Evolutionary conservation across 2,888 invertebrate species (phyloP).

Genomic region (Drosophila pseudotalamancana): DNA sequence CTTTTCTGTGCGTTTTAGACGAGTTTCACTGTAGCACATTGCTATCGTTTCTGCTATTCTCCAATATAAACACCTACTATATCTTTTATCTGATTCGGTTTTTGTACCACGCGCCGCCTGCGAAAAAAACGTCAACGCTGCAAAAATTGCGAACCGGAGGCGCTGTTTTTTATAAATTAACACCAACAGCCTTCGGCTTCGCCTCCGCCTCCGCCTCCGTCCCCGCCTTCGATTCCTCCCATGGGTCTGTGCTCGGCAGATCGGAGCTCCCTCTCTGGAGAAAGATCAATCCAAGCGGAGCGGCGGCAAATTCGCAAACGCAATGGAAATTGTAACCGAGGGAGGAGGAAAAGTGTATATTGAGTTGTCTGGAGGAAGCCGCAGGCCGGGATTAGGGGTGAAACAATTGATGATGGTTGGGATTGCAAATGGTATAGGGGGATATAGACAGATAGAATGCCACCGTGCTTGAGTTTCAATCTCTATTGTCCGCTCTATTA

Average conservation of each 20-base stretch:
- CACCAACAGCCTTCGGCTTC: constrained; percentile 30
- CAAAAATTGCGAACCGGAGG: constrained; percentile 47
- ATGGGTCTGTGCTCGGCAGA: too few relatives aligned
- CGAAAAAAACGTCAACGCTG: constrained; percentile 71
- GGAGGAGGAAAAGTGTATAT: constrained; percentile 43
- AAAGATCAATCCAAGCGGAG: constrained; percentile 60
- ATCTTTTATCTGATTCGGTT: constrained; percentile 66
- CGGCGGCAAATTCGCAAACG: constrained; percentile 52
- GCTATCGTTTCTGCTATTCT: constrained; percentile 33
- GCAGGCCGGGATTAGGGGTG: constrained; percentile 77
- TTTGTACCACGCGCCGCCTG: constrained; percentile 63
- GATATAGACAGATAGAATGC: too few relatives aligned
- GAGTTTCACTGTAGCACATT: constrained; percentile 33
- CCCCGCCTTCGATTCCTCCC: not conserved
- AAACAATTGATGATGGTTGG: constrained; percentile 22
- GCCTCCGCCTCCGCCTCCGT: not conserved
- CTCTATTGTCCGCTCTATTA: constrained; percentile 47
- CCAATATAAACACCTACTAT: constrained; percentile 66
- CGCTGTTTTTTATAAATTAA: constrained; percentile 71
- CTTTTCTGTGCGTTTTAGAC: not conserved
- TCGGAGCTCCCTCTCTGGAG: constrained; percentile 5
- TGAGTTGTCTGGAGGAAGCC: constrained; percentile 66
- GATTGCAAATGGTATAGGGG: constrained; percentile 10
- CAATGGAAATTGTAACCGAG: constrained; percentile 60
- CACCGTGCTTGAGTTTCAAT: constrained; percentile 64